Evolutionary conservation across 2,888 invertebrate genomes (phyloP), one percentile per base, ranked within the genome.

Genomic region (Melitaea athalia): DNA sequence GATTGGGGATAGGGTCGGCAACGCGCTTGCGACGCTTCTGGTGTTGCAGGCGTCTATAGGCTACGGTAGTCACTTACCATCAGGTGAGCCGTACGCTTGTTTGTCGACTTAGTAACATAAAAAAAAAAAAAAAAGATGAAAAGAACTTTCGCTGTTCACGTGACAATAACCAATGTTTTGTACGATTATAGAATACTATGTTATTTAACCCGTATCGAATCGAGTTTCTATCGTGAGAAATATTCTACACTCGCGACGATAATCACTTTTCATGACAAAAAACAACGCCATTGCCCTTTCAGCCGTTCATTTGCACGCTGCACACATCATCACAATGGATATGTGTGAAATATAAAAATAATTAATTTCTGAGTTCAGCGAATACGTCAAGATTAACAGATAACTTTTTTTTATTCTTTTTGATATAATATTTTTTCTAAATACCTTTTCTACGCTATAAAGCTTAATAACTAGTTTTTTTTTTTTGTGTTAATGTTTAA

Each of bases 151-250:
- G 52, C 52, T 31, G 12, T 52, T 55, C 53, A 14, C 53, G 33
- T 24, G n/a, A 55, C n/a, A 55, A 57, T 15, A 57, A 15, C 42
- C 10, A 38, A 57, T 59, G 38, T 65, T 12, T 65, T 50, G 42
- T 59, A 53, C 15, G 53, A 64, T 59, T 60, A 50, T 31, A 64
- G 47, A 45, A 66, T 47, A 53, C 45, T 53, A 59, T 65, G 31
- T 38, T 60, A 60, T 31, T 60, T 55, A 33, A 63, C 6, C 12
- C 47, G n/a, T 31, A 57, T 24, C 15, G 33, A 15, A 63, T 57
- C n/a, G 5, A 66, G 47, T 45, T 60, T 65, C 45, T 60, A 47
- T 53, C 55, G 52, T 61, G 66, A 15, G 65, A 66, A 61, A 59
- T 33, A 47, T 33, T 47, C 53, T 38, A 49, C 49, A 43, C 24